These are phyloP conservation scores for Podotricha telesiphe DNA, from an alignment of 2,888 invertebrate species.

Conservation along the genomic window DNA sequence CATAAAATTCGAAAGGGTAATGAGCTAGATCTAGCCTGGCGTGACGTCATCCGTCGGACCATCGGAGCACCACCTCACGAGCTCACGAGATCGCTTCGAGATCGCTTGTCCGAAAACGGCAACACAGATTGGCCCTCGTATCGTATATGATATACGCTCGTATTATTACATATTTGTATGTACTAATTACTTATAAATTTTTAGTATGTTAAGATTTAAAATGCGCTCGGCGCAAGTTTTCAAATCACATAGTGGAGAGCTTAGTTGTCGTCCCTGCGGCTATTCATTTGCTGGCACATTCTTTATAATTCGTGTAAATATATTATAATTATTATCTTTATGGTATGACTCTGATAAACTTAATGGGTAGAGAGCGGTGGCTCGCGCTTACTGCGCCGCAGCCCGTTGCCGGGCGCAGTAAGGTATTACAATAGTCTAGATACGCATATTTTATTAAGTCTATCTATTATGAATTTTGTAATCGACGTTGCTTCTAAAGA, in stretches of 20 bases:
- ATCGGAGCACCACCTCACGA: not conserved
- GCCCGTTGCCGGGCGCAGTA: constrained; percentile 44
- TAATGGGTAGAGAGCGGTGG: constrained; percentile 52
- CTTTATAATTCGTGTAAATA: constrained; percentile 82
- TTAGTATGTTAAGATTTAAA: constrained; percentile 70
- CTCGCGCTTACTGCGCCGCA: constrained; percentile 39
- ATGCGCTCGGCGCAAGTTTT: constrained; percentile 76
- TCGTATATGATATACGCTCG: constrained; percentile 50
- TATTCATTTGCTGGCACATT: constrained; percentile 79
- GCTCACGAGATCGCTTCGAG: no score
- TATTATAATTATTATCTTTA: constrained; percentile 79
- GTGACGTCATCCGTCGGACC: constrained; percentile 17
- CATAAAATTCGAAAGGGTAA: constrained; percentile 76
- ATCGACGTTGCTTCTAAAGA: constrained; percentile 83
- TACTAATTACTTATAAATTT: constrained; percentile 76
- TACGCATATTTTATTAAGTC: constrained; percentile 83
- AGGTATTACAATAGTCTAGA: constrained; percentile 76
- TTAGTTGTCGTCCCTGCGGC: constrained; percentile 80
- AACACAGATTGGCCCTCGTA: constrained; percentile 46
- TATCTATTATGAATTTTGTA: constrained; percentile 83
- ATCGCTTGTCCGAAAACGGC: constrained; percentile 29
- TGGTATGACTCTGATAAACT: constrained; percentile 73
- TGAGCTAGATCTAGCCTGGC: constrained; percentile 74
- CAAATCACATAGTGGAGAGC: constrained; percentile 81
- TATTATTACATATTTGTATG: constrained; percentile 54